A percentile compares a stretch with the other conserved stretches of the same genome.
phyloP scores from a whole-genome alignment of 1,140 invertebrate genomes.

The Helicoverpa armigera region DNA sequence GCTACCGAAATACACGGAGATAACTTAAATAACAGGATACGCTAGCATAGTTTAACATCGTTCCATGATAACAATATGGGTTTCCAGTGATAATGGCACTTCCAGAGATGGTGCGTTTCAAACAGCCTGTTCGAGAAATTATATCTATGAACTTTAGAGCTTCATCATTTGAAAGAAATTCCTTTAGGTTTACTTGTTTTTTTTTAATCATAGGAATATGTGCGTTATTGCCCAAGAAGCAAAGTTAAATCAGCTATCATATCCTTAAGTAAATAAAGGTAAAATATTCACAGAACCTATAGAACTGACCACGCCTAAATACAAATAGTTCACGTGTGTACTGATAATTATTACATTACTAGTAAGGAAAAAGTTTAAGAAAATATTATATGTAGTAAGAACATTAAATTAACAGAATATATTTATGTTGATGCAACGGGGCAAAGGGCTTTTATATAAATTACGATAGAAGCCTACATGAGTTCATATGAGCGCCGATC shows the following conservation, averaged over 20 bases:
- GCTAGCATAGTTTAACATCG: slow-evolving; percentile 47
- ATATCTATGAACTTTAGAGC: too few species aligned
- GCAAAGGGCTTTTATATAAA: too few species aligned
- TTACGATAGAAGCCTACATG: too few species aligned
- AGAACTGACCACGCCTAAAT: slow-evolving; percentile 33
- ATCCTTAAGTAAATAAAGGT: neutral
- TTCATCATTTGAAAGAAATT: too few species aligned
- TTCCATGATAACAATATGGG: slow-evolving; percentile 25
- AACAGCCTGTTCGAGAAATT: too few species aligned
- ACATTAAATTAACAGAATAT: too few species aligned
- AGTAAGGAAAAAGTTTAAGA: neutral
- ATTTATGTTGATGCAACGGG: too few species aligned
- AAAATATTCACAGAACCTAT: slow-evolving; percentile 26
- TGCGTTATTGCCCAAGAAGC: neutral
- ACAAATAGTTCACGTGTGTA: slow-evolving; percentile 24
- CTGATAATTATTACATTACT: slow-evolving; percentile 13
- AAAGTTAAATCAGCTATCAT: slow-evolving; percentile 22
- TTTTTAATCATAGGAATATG: neutral
- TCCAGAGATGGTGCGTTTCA: neutral
- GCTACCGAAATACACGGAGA: slow-evolving; percentile 14
- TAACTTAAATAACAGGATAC: slow-evolving; percentile 44
- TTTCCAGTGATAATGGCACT: slow-evolving; percentile 15
- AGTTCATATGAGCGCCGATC: too few species aligned
- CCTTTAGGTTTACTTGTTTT: too few species aligned
- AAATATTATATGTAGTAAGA: too few species aligned